Percentiles rank a stretch among this genome's conserved stretches.
Conservation (phyloP, 2,888 invertebrate genomes). For the Petrolisthes manimaculis region DNA sequence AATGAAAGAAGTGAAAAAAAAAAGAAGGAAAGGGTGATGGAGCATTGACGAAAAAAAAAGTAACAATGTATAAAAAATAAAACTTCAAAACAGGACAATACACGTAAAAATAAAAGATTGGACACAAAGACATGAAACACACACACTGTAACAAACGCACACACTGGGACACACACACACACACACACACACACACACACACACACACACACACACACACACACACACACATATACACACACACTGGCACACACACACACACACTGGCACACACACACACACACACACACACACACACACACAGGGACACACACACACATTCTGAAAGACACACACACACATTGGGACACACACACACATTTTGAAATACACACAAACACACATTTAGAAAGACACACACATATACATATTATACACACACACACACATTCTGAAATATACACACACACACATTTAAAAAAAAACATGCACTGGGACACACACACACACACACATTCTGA, state of each 20-base stretch:
- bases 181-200: conserved; percentile 17
- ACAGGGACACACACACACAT: too few species aligned
- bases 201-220: not conserved
- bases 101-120: not conserved
- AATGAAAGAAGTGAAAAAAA: not conserved
- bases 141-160: not conserved
- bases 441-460: conserved; percentile 13
- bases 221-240: too few species aligned
- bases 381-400: conserved; percentile 5
- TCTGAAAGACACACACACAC: not conserved
- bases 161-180: not conserved
- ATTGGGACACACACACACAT: not conserved
- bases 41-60: not conserved
- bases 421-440: conserved; percentile 17
- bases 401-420: not conserved
- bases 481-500: not conserved
- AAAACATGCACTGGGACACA: not conserved
- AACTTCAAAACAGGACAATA: not conserved
- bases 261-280: too few species aligned
- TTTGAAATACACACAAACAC: not conserved
- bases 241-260: not conserved
- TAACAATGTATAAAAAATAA: not conserved
- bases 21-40: not conserved
- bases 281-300: too few species aligned
- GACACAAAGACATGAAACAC: not conserved